These are phyloP conservation scores for Microctonus brassicae DNA, from an alignment of 2,888 invertebrate genomes.

Conservation along the genomic window DNA sequence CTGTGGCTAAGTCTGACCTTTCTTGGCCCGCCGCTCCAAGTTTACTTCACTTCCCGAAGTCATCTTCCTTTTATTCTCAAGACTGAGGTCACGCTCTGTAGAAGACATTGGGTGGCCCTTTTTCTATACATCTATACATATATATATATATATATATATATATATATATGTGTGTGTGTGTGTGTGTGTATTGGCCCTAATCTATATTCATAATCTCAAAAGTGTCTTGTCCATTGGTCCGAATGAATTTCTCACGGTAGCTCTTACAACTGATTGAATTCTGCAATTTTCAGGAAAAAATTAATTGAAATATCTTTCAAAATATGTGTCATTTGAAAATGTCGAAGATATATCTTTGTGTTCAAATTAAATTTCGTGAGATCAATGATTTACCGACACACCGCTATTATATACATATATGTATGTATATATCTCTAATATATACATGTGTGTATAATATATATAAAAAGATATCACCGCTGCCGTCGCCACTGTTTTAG, in stretches of 20 bases:
- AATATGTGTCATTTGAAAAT: not conserved
- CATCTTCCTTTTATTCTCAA: slow-evolving; percentile 41
- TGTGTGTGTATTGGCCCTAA: not conserved
- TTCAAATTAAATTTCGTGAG: too few relatives aligned
- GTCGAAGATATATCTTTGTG: not conserved
- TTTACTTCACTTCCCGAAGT: slow-evolving; percentile 55
- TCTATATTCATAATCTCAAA: slow-evolving; percentile 44
- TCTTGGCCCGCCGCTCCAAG: slow-evolving; percentile 38
- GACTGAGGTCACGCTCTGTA: slow-evolving; percentile 65
- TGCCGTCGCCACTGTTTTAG: too few relatives aligned
- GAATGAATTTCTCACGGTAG: slow-evolving; percentile 28
- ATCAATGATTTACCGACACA: too few relatives aligned
- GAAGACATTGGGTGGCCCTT: slow-evolving; percentile 54
- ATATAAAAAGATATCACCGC: too few relatives aligned
- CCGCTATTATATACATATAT: too few relatives aligned
- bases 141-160: not conserved
- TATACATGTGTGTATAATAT: too few relatives aligned
- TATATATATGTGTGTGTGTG: not conserved
- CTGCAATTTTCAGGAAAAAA: not conserved
- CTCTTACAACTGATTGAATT: slow-evolving; percentile 7
- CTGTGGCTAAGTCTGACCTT: slow-evolving; percentile 64
- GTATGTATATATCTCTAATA: too few relatives aligned
- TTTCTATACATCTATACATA: not conserved
- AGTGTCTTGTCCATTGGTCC: not conserved
- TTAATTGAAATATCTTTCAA: slow-evolving; percentile 9